These are phyloP conservation scores for Helleia helle DNA, from an alignment of 2,888 invertebrate species.

Conservation along the genomic window DNA sequence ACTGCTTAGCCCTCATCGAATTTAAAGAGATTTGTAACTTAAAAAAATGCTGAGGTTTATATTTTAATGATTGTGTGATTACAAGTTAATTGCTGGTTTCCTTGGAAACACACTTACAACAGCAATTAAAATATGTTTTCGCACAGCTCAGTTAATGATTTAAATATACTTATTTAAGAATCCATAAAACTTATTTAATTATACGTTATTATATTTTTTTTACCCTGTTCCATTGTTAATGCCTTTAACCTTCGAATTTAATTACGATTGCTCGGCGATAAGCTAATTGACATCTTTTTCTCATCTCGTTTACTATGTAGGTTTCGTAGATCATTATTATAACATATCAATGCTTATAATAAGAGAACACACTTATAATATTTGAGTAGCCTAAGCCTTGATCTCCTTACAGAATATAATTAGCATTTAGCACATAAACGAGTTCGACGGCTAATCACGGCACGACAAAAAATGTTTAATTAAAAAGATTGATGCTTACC, in stretches of 20 bases:
- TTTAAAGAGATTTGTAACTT: too few species aligned
- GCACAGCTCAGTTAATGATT: not conserved
- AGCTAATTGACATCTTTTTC: not conserved
- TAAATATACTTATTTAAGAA: not conserved
- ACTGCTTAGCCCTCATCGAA: too few species aligned
- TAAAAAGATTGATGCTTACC: conserved; percentile 74
- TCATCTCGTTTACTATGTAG: too few species aligned
- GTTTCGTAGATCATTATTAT: too few species aligned
- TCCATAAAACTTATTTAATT: not conserved
- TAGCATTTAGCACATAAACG: conserved; percentile 47
- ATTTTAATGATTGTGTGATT: too few species aligned
- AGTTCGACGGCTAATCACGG: conserved; percentile 63
- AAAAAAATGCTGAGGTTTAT: too few species aligned
- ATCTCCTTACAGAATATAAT: not conserved
- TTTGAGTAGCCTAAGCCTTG: too few species aligned
- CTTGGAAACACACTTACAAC: too few species aligned
- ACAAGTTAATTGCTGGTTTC: too few species aligned
- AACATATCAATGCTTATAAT: too few species aligned
- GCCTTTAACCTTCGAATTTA: not conserved
- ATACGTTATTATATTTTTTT: not conserved
- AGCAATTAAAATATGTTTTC: too few species aligned
- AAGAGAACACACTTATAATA: too few species aligned
- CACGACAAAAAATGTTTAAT: conserved; percentile 72
- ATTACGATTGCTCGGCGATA: not conserved
- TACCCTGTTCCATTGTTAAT: not conserved